Conservation (phyloP, 2,797 vertebrate species). For the Micrastur ruficollis region DNA sequence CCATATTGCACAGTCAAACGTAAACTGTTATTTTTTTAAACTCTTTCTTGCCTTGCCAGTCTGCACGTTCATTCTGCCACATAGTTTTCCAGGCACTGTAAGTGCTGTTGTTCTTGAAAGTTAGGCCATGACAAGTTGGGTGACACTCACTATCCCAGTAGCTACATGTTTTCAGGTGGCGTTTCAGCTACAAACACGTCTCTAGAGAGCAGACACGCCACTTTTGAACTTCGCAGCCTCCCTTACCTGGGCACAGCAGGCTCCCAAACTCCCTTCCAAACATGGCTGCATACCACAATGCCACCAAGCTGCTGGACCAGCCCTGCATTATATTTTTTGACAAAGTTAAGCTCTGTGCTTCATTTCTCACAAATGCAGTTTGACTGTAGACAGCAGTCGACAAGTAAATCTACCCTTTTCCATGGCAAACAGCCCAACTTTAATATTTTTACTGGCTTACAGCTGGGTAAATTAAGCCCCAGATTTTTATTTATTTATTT, state of each 20-base stretch:
- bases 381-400: constrained; percentile 48
- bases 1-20: not conserved
- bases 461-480: constrained; percentile 57
- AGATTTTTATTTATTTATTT: constrained; percentile 66
- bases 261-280: not conserved
- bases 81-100: not conserved
- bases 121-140: not conserved
- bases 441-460: constrained; percentile 71
- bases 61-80: not conserved
- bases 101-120: not conserved
- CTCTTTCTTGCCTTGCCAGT: not conserved
- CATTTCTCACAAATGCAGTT: constrained; percentile 62
- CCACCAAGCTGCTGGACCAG: not conserved
- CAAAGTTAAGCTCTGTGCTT: constrained; percentile 42
- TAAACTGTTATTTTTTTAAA: not conserved
- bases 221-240: not conserved
- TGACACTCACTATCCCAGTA: not conserved
- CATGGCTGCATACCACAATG: not conserved
- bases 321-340: constrained; percentile 20
- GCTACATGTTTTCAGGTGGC: not conserved
- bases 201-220: not conserved
- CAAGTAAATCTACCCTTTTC: constrained; percentile 63
- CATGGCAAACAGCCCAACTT: constrained; percentile 62
- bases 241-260: not conserved
- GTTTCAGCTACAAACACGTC: not conserved